Percentiles rank a stretch among this genome's conserved stretches.
Conservation (phyloP, 2,888 invertebrate genomes). For the Rhorus exstirpatorius region DNA sequence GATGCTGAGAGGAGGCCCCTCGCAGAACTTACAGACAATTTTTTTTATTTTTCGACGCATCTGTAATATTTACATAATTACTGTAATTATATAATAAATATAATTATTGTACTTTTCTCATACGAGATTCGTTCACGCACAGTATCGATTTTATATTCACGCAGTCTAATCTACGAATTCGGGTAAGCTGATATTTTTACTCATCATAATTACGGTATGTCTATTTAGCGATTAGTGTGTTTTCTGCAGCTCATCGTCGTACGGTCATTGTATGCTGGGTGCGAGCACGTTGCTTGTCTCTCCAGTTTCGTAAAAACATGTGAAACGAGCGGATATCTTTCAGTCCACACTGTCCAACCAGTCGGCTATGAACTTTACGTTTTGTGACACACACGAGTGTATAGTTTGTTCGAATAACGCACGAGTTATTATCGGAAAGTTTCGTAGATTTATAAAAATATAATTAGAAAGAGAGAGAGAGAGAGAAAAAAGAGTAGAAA, state of each 20-base stretch:
- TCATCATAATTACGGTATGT: neutral
- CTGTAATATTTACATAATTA: no score
- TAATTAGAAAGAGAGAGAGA: no score
- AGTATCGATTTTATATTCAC: no score
- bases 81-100: no score
- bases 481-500: neutral
- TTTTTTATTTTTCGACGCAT: no score
- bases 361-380: constrained; percentile 18
- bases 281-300: constrained; percentile 45
- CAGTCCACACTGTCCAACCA: constrained; percentile 42
- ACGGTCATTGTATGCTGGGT: neutral
- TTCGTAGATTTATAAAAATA: neutral
- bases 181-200: neutral
- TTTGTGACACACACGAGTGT: neutral
- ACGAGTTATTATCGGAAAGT: neutral
- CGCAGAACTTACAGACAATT: no score
- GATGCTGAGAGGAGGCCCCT: no score
- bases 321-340: constrained; percentile 37
- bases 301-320: constrained; percentile 56
- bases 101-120: no score
- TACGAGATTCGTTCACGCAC: no score
- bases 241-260: neutral
- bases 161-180: no score
- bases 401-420: neutral
- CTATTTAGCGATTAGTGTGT: neutral